Conservation (phyloP, 2,113 vertebrate species). For the Sarotherodon lohbergeri region DNA sequence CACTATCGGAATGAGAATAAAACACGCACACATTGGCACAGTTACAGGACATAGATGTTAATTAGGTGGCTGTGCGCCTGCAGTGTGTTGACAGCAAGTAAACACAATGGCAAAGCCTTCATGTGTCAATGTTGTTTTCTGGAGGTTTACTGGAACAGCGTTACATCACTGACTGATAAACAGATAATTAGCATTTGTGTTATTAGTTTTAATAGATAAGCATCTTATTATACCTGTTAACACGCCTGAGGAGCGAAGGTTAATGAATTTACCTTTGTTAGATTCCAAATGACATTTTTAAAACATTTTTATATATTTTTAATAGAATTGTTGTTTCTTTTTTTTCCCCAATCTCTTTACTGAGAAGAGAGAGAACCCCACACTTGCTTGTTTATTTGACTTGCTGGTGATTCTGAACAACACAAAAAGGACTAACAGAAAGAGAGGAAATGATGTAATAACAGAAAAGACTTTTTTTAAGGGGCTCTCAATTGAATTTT, state of each 20-base stretch:
- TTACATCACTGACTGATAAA: neutral
- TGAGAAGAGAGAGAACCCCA: neutral
- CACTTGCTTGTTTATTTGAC: neutral
- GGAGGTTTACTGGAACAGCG: neutral
- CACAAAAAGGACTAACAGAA: neutral
- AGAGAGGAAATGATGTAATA: neutral
- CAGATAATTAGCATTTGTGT: neutral
- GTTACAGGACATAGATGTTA: constrained; percentile 37
- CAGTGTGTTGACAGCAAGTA: constrained; percentile 18
- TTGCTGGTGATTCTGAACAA: neutral
- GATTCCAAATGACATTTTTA: neutral
- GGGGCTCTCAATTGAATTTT: neutral
- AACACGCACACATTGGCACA: constrained; percentile 14
- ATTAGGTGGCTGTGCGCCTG: constrained; percentile 37
- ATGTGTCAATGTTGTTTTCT: neutral
- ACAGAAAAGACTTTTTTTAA: neutral
- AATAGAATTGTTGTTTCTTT: neutral
- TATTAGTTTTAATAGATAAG: neutral
- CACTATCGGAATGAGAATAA: constrained; percentile 8
- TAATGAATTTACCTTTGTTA: neutral
- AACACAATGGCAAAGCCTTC: constrained; percentile 22
- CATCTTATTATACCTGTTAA: neutral
- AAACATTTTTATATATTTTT: neutral
- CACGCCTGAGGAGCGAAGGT: neutral
- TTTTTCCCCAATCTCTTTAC: neutral